Conservation (phyloP, 2,113 vertebrate species). For the Diphyllodes magnificus region DNA sequence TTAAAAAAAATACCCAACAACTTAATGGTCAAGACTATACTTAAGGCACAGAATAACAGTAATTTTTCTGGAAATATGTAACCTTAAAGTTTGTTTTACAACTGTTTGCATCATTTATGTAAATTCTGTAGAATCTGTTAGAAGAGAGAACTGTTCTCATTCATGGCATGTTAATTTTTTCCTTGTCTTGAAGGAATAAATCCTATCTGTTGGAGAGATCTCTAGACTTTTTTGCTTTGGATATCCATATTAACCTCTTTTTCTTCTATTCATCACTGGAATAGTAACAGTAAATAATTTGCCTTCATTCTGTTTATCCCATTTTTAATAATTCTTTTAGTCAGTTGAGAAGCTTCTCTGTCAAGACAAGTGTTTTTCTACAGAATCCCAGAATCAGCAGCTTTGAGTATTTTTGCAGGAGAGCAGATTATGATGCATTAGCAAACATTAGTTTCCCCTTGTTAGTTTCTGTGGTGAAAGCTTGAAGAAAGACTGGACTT, state of each 20-base stretch:
- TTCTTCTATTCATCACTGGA: neutral
- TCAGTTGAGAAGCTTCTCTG: neutral
- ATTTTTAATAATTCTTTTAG: neutral
- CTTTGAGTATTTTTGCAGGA: neutral
- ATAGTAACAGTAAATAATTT: neutral
- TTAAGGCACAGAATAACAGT: neutral
- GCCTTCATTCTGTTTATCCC: neutral
- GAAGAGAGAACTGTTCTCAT: neutral
- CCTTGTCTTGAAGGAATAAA: neutral
- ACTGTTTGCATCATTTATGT: neutral
- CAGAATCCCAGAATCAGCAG: neutral
- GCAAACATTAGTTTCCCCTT: neutral
- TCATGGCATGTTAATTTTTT: neutral
- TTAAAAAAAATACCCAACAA: neutral
- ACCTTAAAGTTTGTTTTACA: neutral
- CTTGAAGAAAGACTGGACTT: neutral
- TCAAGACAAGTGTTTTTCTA: neutral
- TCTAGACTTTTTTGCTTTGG: neutral
- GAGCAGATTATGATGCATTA: neutral
- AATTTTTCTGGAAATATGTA: neutral
- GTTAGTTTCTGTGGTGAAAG: neutral
- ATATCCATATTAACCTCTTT: neutral
- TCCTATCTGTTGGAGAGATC: neutral
- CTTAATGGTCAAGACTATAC: neutral
- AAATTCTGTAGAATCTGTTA: neutral